A percentile compares a stretch with the other conserved stretches of the same genome.
These are phyloP conservation scores for Lycodopsis pacificus DNA, from an alignment of 2,797 vertebrate species.

Conservation along the genomic window DNA sequence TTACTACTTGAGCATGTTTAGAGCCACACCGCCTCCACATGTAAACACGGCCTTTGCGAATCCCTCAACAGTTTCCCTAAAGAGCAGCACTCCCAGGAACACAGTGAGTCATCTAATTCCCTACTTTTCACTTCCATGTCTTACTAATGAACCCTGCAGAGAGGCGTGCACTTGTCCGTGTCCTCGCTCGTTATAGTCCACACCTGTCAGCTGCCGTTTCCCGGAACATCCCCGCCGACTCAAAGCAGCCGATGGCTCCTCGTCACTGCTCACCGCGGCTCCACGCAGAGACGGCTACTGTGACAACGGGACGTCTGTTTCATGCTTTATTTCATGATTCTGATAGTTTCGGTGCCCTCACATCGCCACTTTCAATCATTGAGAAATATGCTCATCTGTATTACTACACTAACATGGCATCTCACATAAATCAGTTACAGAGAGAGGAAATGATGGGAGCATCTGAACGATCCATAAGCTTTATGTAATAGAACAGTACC, in stretches of 20 bases:
- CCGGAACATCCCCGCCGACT: neutral
- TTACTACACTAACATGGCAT: neutral
- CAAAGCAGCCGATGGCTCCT: neutral
- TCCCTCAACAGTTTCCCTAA: neutral
- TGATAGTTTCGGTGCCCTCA: neutral
- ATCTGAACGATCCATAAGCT: neutral
- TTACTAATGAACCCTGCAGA: conserved; percentile 11
- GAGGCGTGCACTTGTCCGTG: neutral
- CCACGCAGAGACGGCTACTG: neutral
- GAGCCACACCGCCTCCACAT: neutral
- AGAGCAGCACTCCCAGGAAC: neutral
- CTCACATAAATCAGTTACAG: neutral
- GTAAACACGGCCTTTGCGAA: neutral
- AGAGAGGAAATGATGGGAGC: too few species aligned
- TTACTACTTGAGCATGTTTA: neutral
- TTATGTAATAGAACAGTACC: neutral
- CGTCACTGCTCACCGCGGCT: neutral
- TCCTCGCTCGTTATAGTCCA: neutral
- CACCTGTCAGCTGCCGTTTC: neutral
- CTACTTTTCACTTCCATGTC: neutral
- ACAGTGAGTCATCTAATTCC: conserved; percentile 2
- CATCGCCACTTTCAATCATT: neutral
- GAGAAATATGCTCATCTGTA: neutral
- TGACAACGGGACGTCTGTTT: neutral
- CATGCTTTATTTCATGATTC: neutral